Percentiles rank a stretch among this genome's conserved stretches.
Evolutionary conservation across 2,113 vertebrate genomes (phyloP).

Genomic region (Ophthalmotilapia sp.): DNA sequence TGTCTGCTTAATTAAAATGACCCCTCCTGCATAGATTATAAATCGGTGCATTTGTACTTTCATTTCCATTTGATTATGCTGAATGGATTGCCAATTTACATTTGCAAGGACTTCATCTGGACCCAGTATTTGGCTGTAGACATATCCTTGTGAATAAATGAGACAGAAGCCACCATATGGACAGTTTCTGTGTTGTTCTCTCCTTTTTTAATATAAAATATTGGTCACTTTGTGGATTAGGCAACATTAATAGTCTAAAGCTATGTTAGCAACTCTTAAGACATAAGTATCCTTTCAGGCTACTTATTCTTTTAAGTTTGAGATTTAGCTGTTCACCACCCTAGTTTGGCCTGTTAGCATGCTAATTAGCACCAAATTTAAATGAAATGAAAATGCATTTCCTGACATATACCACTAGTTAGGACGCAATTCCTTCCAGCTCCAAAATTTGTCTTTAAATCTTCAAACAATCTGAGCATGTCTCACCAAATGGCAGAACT

Average conservation of each 20-base stretch:
- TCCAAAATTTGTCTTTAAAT: not conserved
- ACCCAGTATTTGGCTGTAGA: not conserved
- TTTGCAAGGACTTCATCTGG: slow-evolving; percentile 69
- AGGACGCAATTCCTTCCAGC: not conserved
- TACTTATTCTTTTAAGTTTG: not conserved
- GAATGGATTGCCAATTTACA: slow-evolving; percentile 68
- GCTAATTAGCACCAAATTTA: not conserved
- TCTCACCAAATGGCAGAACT: not conserved
- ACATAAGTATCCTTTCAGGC: not conserved
- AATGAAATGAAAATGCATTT: not conserved
- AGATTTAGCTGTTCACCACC: not conserved
- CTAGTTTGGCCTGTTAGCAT: not conserved
- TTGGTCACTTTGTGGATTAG: not conserved
- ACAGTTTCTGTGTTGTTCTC: not conserved
- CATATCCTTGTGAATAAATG: not conserved
- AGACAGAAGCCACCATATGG: not conserved
- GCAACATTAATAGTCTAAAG: not conserved
- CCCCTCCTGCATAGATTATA: slow-evolving; percentile 67
- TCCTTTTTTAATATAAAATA: not conserved
- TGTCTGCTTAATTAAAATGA: slow-evolving; percentile 67
- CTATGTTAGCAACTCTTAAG: not conserved
- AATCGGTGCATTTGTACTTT: slow-evolving; percentile 66
- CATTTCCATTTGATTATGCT: slow-evolving; percentile 75
- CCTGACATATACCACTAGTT: not conserved
- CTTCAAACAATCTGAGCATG: not conserved